Percentiles rank a stretch among this genome's conserved stretches.
These are phyloP conservation scores for Lumbricus terrestris DNA, from an alignment of 2,888 invertebrate species.

Conservation along the genomic window DNA sequence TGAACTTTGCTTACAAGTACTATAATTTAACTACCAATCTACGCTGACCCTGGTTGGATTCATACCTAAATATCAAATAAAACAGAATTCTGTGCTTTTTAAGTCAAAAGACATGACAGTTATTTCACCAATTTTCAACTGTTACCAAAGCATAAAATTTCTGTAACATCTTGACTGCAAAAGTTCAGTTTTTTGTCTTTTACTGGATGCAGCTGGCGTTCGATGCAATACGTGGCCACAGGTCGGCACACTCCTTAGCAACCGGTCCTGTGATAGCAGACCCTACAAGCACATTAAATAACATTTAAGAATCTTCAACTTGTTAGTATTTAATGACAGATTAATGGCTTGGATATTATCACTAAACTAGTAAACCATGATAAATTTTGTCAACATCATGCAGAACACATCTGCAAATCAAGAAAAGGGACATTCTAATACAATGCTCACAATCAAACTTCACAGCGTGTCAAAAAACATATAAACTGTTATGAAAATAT, in stretches of 20 bases:
- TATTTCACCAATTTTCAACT: neutral
- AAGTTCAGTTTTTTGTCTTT: neutral
- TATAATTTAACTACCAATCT: no score
- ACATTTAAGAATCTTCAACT: neutral
- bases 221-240: slow-evolving; percentile 99
- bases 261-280: slow-evolving; percentile 99
- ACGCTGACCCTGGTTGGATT: no score
- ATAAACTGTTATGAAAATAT: neutral
- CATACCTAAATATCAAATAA: neutral
- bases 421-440: neutral
- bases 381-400: neutral
- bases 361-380: no score
- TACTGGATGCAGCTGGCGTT: slow-evolving; percentile 88
- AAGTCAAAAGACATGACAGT: neutral
- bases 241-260: slow-evolving; percentile 98
- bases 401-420: neutral
- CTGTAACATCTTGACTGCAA: neutral
- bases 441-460: neutral
- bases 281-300: slow-evolving; percentile 54
- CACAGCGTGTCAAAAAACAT: neutral
- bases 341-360: neutral
- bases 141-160: slow-evolving; percentile 3
- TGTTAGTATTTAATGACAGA: neutral
- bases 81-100: neutral
- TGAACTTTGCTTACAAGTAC: no score